Evolutionary conservation across 2,888 invertebrate genomes (phyloP).

Genomic region (Pandemis cinnamomeana): DNA sequence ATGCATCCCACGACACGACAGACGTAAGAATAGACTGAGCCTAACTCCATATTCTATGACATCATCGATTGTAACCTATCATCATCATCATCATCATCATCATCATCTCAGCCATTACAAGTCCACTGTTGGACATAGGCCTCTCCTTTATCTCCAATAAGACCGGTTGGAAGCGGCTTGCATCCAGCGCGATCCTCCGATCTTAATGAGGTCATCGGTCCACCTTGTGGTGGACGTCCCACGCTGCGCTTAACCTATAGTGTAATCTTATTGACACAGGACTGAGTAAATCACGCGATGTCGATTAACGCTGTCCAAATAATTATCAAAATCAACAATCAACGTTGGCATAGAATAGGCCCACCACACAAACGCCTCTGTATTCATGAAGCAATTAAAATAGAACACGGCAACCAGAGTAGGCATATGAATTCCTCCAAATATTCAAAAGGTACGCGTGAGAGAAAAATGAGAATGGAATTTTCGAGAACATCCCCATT

Average conservation of each 20-base stretch:
- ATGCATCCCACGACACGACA: too few species aligned
- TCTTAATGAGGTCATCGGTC: too few species aligned
- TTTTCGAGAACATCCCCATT: background rate
- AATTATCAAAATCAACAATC: background rate
- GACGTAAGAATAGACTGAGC: too few species aligned
- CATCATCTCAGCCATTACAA: too few species aligned
- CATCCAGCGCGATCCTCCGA: too few species aligned
- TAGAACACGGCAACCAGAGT: slow-evolving; percentile 55
- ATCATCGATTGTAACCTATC: background rate
- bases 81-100: too few species aligned
- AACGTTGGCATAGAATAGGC: slow-evolving; percentile 28
- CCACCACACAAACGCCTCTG: slow-evolving; percentile 53
- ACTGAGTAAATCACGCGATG: background rate
- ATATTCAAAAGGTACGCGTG: slow-evolving; percentile 57
- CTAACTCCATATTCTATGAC: background rate
- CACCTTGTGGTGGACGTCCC: too few species aligned
- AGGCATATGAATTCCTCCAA: slow-evolving; percentile 61
- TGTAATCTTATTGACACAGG: background rate
- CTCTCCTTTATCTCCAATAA: too few species aligned
- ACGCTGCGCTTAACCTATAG: too few species aligned
- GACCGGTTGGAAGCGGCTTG: too few species aligned
- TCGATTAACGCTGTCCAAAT: background rate
- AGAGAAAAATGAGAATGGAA: slow-evolving; percentile 12
- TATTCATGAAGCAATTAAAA: slow-evolving; percentile 76
- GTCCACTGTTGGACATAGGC: too few species aligned